Evolutionary conservation across 2,888 invertebrate genomes (phyloP), one percentile per base, ranked within the genome.

Genomic region (Acronicta alni): DNA sequence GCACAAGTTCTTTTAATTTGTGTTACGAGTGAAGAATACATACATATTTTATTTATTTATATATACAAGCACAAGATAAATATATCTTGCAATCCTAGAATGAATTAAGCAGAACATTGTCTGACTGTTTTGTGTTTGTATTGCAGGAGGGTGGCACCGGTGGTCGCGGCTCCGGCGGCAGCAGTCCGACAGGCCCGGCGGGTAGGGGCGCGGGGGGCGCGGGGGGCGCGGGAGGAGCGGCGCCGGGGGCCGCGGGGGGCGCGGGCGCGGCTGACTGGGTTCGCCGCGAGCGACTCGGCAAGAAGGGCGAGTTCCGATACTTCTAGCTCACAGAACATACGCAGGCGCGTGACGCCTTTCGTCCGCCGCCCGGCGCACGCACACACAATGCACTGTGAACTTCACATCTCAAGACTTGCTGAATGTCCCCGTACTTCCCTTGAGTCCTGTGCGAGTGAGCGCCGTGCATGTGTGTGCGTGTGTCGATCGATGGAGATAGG

Each of bases 231-330:
- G 82, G 84, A 86, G 89, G 59, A 85, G 79, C 76, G 66, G 96
- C 66, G 44, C 61, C 96, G 72, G 12, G 63, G 18, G 88, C 89
- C 39, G 79, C 68, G n/a, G 90, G 89, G 42, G 91, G 91, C 37
- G 85, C 78, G 43, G 82, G 75, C 35, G 85, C 87, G 42, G 96
- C 97, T 15, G 98, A 98, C 89, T 97, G 97, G 97, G 97, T 98
- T 79, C 96, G 97, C 82, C 97, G 97, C 88, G 97, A 98, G 89
- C 96, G 98, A 77, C 96, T 97, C 87, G 98, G 98, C 95, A 98
- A 98, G 95, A 98, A 98, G 96, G 98, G 98, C 92, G 98, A 98
- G 95, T 98, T 98, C 93, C 96, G 98, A 91, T 98, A 98, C 94
- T 98, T 98, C 95, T 98, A 96, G 95, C 84, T 65, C 57, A 70